Conservation (phyloP, 2,797 vertebrate species). For the Masticophis lateralis region DNA sequence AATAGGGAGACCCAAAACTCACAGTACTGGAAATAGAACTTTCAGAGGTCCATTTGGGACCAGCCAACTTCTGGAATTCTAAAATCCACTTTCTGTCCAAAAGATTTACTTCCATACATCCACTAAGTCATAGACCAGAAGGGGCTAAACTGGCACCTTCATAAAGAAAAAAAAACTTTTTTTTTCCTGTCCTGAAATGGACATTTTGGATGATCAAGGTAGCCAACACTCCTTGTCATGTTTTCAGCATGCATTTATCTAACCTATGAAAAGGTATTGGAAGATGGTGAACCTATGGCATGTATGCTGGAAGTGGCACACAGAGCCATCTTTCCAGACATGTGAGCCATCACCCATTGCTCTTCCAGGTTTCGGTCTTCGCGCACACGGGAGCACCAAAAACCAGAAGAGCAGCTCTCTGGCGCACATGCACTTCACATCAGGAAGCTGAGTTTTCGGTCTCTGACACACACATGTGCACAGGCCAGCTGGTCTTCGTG, state of each 20-base stretch:
- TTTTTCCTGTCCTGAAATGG: background rate
- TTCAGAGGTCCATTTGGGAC: background rate
- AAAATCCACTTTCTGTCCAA: background rate
- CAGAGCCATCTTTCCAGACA: no score
- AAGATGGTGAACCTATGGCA: background rate
- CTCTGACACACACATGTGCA: no score
- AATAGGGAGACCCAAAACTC: background rate
- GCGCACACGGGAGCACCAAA: no score
- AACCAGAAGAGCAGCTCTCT: no score
- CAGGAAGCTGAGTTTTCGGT: no score
- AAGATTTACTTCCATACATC: background rate
- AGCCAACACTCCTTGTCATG: background rate
- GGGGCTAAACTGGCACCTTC: background rate
- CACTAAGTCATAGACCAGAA: background rate
- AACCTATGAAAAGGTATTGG: background rate
- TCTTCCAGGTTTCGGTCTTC: no score
- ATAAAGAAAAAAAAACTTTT: background rate
- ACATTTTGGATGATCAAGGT: background rate
- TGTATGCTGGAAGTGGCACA: no score
- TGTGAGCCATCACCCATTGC: no score
- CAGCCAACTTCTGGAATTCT: background rate
- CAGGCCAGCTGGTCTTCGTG: no score
- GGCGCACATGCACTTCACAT: no score
- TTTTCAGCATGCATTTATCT: background rate
- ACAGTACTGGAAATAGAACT: background rate